Conservation (phyloP, 2,113 vertebrate genomes). For the Potamarius usumacintae region DNA sequence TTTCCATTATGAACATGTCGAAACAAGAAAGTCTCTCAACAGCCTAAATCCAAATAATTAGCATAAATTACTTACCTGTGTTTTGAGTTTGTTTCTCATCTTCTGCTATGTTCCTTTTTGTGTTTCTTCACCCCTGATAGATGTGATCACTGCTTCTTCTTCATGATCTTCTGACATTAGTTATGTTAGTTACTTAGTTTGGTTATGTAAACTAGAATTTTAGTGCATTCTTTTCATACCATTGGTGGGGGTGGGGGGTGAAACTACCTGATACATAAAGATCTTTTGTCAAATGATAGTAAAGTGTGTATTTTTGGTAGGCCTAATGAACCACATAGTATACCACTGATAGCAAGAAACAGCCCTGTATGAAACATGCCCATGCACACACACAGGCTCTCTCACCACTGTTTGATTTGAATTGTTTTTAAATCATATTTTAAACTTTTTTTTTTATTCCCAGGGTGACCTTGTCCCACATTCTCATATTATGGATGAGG, state of each 20-base stretch:
- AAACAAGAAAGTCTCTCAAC: not conserved
- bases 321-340: not conserved
- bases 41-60: not conserved
- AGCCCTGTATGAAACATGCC: not conserved
- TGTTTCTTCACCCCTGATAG: not conserved
- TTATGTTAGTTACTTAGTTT: not conserved
- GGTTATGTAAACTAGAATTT: not conserved
- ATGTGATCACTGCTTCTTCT: not conserved
- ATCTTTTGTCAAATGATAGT: not conserved
- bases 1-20: not conserved
- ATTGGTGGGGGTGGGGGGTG: not conserved
- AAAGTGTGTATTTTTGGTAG: not conserved
- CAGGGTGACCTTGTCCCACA: conserved; percentile 46
- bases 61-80: not conserved
- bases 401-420: not conserved
- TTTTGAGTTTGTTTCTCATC: not conserved
- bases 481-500: conserved; percentile 54
- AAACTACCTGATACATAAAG: not conserved
- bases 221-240: not conserved
- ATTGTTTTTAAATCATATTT: not conserved
- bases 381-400: not conserved
- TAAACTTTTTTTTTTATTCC: not conserved
- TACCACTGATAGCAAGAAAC: not conserved
- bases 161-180: not conserved
- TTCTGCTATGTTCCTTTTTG: not conserved